Conservation (phyloP, 2,797 vertebrate genomes). For the Gobionotothen gibberifrons region DNA sequence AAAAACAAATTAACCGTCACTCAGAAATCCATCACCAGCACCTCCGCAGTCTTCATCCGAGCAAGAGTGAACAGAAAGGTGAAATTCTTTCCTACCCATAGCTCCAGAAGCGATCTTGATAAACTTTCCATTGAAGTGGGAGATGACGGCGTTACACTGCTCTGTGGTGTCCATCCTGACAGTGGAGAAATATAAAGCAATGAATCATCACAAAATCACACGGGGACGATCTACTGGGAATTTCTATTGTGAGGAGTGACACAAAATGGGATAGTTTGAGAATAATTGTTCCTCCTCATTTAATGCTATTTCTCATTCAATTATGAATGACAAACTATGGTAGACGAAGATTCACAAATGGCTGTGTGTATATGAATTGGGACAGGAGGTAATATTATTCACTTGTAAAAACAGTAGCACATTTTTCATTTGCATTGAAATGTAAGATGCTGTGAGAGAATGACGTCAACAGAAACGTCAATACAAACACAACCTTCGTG, state of each 20-base stretch:
- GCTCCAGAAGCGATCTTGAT: slow-evolving; percentile 96
- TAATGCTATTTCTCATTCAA: slow-evolving; percentile 5
- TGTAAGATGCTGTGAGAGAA: background rate
- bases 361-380: background rate
- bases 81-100: slow-evolving; percentile 87
- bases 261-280: background rate
- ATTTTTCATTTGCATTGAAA: background rate
- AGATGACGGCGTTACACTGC: slow-evolving; percentile 98
- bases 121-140: slow-evolving; percentile 99
- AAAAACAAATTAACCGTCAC: slow-evolving; percentile 6
- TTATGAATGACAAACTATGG: background rate
- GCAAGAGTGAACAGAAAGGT: slow-evolving; percentile 13
- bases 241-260: slow-evolving; percentile 17
- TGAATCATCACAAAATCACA: slow-evolving; percentile 37
- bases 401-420: background rate
- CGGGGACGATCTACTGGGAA: slow-evolving; percentile 6
- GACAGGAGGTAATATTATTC: background rate
- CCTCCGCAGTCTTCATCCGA: slow-evolving; percentile 18
- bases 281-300: background rate
- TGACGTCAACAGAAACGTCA: background rate
- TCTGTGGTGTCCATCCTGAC: slow-evolving; percentile 98
- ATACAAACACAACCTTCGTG: background rate
- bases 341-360: background rate
- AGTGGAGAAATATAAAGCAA: slow-evolving; percentile 44
- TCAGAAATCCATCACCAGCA: slow-evolving; percentile 26